These are phyloP conservation scores for Gisinianus flammeolus DNA, from an alignment of 2,888 invertebrate genomes.

Conservation along the genomic window DNA sequence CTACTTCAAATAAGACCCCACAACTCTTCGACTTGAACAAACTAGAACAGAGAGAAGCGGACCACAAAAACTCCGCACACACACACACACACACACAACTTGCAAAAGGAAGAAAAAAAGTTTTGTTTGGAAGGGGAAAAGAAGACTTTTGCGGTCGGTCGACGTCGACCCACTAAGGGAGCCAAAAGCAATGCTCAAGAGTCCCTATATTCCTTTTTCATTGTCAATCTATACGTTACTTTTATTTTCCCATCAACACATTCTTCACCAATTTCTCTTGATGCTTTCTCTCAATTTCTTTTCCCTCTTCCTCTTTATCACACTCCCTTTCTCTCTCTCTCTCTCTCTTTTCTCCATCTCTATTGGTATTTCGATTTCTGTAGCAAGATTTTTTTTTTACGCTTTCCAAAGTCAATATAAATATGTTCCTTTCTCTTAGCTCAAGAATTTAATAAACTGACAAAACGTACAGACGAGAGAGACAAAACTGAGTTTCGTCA, in stretches of 20 bases:
- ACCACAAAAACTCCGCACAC: no score
- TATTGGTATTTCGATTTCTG: constrained; percentile 1
- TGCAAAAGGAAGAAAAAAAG: constrained; percentile 1
- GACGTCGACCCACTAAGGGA: constrained; percentile 10
- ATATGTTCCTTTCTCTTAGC: no score
- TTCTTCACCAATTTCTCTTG: constrained; percentile 7
- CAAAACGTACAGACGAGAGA: background rate
- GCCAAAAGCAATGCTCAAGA: background rate
- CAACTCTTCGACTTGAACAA: no score
- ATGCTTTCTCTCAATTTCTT: background rate
- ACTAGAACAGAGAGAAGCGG: no score
- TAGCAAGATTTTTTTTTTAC: background rate
- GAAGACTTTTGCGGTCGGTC: constrained; percentile 8
- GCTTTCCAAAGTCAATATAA: constrained; percentile 7
- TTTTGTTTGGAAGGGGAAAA: background rate
- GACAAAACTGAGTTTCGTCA: background rate
- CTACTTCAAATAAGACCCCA: background rate
- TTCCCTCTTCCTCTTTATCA: background rate
- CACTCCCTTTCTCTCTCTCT: background rate
- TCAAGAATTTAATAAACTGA: background rate
- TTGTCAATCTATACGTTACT: constrained; percentile 8
- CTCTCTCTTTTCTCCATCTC: constrained; percentile 2
- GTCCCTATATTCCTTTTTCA: background rate
- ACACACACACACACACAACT: no score
- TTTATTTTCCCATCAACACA: constrained; percentile 22